These are phyloP conservation scores for Spheniscus mendiculus DNA, from an alignment of 2,113 vertebrate species.

Conservation along the genomic window DNA sequence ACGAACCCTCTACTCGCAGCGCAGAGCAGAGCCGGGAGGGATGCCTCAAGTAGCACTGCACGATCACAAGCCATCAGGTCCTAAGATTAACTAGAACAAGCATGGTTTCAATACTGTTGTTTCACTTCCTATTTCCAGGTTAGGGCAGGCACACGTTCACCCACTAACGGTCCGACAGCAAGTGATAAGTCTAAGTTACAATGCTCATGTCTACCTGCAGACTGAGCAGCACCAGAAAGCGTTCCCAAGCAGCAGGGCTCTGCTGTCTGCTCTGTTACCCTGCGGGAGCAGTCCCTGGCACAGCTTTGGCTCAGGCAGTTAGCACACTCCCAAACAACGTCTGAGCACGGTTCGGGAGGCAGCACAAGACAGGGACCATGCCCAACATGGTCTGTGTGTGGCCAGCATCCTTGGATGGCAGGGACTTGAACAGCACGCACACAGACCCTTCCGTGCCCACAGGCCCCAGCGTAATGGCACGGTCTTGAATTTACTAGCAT, in stretches of 20 bases:
- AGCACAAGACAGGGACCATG: accelerated
- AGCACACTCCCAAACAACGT: accelerated
- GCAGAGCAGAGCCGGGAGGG: too few species aligned
- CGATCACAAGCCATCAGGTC: background rate
- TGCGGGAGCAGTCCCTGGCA: background rate
- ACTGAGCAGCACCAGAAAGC: accelerated
- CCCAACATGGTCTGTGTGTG: background rate
- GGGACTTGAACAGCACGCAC: background rate
- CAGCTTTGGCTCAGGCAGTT: background rate
- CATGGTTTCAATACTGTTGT: accelerated
- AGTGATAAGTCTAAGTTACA: background rate
- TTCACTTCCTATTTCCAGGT: background rate
- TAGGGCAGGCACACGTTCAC: background rate
- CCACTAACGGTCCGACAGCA: accelerated
- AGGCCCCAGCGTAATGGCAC: accelerated
- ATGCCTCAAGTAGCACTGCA: background rate
- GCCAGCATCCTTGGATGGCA: background rate
- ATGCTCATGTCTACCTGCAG: accelerated
- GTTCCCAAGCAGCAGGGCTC: background rate
- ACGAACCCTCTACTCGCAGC: accelerated
- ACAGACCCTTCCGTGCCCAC: background rate
- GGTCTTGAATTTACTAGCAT: accelerated
- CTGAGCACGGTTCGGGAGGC: background rate
- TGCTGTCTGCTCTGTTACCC: accelerated
- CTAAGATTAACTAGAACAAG: too few species aligned